A percentile compares a stretch with the other conserved stretches of the same genome.
phyloP scores from a whole-genome alignment of 2,888 invertebrate species.

The Scotopteryx bipunctaria region DNA sequence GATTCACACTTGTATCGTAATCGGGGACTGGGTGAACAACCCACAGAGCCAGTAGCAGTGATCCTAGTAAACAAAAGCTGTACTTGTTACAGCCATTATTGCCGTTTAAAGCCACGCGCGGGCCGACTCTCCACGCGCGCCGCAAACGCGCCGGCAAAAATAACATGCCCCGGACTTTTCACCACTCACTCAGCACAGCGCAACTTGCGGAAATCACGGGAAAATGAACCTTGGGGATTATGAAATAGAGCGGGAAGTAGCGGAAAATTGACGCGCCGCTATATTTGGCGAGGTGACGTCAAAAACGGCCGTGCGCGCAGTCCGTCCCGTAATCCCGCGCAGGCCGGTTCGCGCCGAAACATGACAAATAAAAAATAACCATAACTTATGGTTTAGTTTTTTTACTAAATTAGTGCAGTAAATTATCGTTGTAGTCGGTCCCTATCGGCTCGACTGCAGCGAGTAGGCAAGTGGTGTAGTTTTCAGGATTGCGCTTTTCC shows the following conservation, averaged over 20 bases:
- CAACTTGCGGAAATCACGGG: conserved; percentile 38
- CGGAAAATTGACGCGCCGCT: conserved; percentile 48
- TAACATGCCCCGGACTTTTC: conserved; percentile 75
- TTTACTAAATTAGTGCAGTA: conserved; percentile 47
- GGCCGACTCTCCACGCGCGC: conserved; percentile 53
- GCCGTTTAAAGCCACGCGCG: conserved; percentile 79
- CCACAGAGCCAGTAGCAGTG: conserved; percentile 38
- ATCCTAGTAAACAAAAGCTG: conserved; percentile 66
- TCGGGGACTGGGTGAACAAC: conserved; percentile 36
- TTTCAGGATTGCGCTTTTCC: conserved; percentile 54
- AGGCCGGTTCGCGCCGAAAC: conserved; percentile 59
- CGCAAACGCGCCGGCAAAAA: conserved; percentile 77
- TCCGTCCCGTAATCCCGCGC: conserved; percentile 67
- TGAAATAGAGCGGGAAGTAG: conserved; percentile 43
- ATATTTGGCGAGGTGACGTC: conserved; percentile 77
- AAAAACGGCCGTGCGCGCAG: conserved; percentile 63
- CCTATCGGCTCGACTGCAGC: conserved; percentile 32
- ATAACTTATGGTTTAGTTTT: conserved; percentile 49
- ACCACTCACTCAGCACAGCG: conserved; percentile 38
- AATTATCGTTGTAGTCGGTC: conserved; percentile 28
- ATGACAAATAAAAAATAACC: conserved; percentile 46
- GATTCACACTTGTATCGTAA: conserved; percentile 27
- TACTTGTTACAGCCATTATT: conserved; percentile 55
- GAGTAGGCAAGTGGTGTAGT: conserved; percentile 44
- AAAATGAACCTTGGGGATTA: conserved; percentile 41